A percentile compares a stretch with the other conserved stretches of the same genome.
Conservation (phyloP, 2,113 vertebrate species). For the Sceloporus undulatus region DNA sequence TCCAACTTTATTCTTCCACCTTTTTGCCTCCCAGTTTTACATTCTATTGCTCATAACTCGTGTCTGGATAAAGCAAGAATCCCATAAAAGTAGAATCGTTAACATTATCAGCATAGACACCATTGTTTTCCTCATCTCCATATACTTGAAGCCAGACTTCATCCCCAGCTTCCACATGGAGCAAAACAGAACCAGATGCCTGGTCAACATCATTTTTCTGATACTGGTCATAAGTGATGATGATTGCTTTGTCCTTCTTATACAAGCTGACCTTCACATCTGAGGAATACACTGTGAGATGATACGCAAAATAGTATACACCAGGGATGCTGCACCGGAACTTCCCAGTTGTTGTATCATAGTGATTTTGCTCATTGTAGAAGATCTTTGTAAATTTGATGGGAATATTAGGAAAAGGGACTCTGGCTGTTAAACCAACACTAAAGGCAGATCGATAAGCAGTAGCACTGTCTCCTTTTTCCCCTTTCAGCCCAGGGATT, state of each 20-base stretch:
- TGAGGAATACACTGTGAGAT: constrained; percentile 82
- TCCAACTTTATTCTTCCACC: neutral
- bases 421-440: constrained; percentile 73
- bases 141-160: constrained; percentile 88
- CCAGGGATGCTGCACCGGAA: constrained; percentile 83
- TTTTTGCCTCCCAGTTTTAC: neutral
- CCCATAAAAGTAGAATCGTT: constrained; percentile 87
- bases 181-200: constrained; percentile 80
- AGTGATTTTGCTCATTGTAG: constrained; percentile 86
- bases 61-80: constrained; percentile 84
- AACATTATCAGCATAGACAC: constrained; percentile 84
- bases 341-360: constrained; percentile 82
- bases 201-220: constrained; percentile 83
- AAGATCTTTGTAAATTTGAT: constrained; percentile 87
- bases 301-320: constrained; percentile 85
- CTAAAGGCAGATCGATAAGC: constrained; percentile 85
- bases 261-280: constrained; percentile 85
- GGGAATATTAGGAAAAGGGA: constrained; percentile 76
- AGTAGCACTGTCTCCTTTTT: constrained; percentile 77
- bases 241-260: constrained; percentile 78
- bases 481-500: constrained; percentile 76
- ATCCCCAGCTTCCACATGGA: constrained; percentile 79
- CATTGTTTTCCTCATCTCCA: constrained; percentile 72
- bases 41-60: neutral
- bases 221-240: constrained; percentile 86